Conservation (phyloP, 2,888 invertebrate genomes). For the Dryobotodes eremita region DNA sequence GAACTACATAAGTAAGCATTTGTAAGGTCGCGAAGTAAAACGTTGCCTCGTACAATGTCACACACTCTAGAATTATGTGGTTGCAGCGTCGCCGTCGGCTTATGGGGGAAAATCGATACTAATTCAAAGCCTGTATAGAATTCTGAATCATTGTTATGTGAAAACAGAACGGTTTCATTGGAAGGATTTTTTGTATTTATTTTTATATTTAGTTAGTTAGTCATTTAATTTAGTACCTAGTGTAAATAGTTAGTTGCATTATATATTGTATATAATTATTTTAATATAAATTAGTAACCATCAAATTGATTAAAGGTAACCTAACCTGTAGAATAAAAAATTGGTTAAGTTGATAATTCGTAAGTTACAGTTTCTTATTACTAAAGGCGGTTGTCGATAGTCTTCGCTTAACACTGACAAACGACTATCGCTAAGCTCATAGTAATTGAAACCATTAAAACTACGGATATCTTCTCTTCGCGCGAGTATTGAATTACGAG, state of each 20-base stretch:
- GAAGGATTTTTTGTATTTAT: too few relatives aligned
- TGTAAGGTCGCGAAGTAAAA: constrained; percentile 59
- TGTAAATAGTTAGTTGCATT: too few relatives aligned
- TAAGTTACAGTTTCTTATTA: background rate
- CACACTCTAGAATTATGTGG: constrained; percentile 47
- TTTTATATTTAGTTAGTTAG: too few relatives aligned
- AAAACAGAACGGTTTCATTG: background rate
- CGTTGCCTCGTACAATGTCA: constrained; percentile 54
- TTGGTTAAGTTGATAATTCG: background rate
- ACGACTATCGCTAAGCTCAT: background rate
- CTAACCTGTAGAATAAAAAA: too few relatives aligned
- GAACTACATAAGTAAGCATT: constrained; percentile 45
- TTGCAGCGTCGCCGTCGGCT: constrained; percentile 49
- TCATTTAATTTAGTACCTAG: too few relatives aligned
- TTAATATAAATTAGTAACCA: too few relatives aligned
- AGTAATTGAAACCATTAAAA: constrained; percentile 1
- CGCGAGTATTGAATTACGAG: background rate
- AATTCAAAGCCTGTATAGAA: constrained; percentile 44
- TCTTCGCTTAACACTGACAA: background rate
- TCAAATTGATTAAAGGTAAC: too few relatives aligned
- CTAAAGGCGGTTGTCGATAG: background rate
- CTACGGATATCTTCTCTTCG: background rate
- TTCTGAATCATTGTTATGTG: constrained; percentile 32
- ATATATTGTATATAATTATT: too few relatives aligned
- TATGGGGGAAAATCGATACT: constrained; percentile 55